These are phyloP conservation scores for Aleiodes testaceus DNA, from an alignment of 2,888 invertebrate species.

Conservation along the genomic window DNA sequence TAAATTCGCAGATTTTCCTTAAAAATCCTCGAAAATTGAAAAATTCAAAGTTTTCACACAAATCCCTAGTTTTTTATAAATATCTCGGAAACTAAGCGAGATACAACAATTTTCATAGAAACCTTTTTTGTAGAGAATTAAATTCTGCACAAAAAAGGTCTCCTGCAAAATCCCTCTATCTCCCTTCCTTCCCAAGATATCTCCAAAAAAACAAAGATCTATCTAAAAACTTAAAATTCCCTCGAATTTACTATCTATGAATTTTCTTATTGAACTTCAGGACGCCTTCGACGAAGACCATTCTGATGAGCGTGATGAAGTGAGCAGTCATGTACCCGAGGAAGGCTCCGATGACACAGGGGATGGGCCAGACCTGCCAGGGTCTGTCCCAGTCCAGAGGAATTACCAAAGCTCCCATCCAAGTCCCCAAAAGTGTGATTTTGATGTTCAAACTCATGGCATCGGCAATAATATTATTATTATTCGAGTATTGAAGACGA, in stretches of 20 bases:
- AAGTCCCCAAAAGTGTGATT: constrained; percentile 82
- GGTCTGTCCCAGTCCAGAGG: constrained; percentile 93
- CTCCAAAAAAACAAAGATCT: no score
- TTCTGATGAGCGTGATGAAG: constrained; percentile 75
- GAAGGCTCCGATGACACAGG: constrained; percentile 81
- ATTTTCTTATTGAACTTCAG: constrained; percentile 57
- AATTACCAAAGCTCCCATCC: constrained; percentile 89
- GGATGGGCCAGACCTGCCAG: constrained; percentile 89
- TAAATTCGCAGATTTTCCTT: neutral
- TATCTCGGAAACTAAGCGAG: no score
- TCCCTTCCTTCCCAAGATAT: no score
- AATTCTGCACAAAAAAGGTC: no score
- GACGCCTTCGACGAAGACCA: constrained; percentile 52
- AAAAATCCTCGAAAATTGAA: no score
- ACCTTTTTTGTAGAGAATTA: no score
- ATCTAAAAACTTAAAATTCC: no score
- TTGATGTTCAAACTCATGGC: constrained; percentile 77
- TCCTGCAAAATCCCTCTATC: no score
- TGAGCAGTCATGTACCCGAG: constrained; percentile 78
- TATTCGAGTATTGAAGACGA: constrained; percentile 72
- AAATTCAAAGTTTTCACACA: no score
- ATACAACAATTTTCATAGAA: no score
- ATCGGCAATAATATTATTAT: constrained; percentile 71
- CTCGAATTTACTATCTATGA: constrained; percentile 52
- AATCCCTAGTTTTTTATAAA: no score